Base-by-base conservation (phyloP, 2,888 invertebrate species). In the Patella depressa region DNA sequence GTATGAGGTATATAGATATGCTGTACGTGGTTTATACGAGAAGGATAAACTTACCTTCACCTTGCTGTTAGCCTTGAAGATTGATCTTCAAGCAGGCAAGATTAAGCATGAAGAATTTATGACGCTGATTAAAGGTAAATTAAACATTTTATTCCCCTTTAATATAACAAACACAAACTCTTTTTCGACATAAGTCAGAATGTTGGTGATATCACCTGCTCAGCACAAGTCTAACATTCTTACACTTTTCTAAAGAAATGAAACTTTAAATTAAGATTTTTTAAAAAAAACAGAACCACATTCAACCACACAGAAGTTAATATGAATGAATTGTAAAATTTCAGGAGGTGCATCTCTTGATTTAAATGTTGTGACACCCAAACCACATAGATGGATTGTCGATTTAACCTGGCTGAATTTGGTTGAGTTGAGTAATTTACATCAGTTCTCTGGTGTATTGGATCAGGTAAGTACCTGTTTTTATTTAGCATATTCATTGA, bases 331-430 rank as follows among this genome's bases (percentile, higher is more conserved):
- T 45, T 45, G 45, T 45, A 45, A 45, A 45, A 45, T 45, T 72
- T 0, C 77, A 91, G 91, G 92, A 87, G 92, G 92, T 24, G 91
- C 92, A 72, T 89, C 91, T 1, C 84, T 92, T 71, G 92, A 92
- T 83, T 82, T 92, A 80, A 91, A 91, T 78, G 89, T 90, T 71
- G 91, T 91, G 12, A 87, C 88, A 75, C 90, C 91, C 9, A 92
- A 92, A 79, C 91, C 91, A 14, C 84, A 87, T 78, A 90, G 87
- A 79, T 92, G 92, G 92, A 91, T 92, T 55, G 85, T 89, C 2
- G 91, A 92, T 81, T 81, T 90, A 53, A 91, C 91, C 55, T 92
- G 92, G 92, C 82, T 92, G 17, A 92, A 92, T 83, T 83, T 92
- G 78, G 91, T 92, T 9, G 91, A 92, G 80, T 86, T 92, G 53